Conservation (phyloP, 2,797 vertebrate species). For the Ciconia nigra region DNA sequence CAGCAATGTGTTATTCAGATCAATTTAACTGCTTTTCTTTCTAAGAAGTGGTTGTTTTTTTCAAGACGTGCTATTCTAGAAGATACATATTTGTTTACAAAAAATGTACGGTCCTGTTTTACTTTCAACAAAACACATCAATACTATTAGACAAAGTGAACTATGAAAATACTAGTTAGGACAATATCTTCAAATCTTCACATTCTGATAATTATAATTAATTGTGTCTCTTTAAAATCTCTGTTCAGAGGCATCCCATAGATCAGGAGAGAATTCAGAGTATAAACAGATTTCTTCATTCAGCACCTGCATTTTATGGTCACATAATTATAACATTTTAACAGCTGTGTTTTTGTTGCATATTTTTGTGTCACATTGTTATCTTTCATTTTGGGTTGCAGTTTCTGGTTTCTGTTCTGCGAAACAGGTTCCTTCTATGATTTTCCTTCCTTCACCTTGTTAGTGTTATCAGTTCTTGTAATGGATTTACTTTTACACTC, state of each 20-base stretch:
- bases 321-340: neutral
- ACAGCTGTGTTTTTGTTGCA: neutral
- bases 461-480: neutral
- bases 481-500: neutral
- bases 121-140: neutral
- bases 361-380: neutral
- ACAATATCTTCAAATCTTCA: neutral
- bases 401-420: neutral
- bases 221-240: neutral
- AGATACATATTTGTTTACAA: neutral
- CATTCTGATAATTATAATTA: neutral
- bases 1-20: neutral
- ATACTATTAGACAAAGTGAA: neutral
- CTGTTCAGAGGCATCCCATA: neutral
- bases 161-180: neutral
- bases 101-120: neutral
- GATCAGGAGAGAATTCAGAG: neutral
- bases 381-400: neutral
- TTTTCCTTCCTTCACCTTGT: neutral
- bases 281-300: neutral
- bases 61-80: neutral
- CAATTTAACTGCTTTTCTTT: neutral
- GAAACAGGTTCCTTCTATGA: neutral
- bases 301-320: neutral
- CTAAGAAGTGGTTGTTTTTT: neutral